These are phyloP conservation scores for Leptosomus discolor DNA, from an alignment of 2,113 vertebrate genomes.

Conservation along the genomic window DNA sequence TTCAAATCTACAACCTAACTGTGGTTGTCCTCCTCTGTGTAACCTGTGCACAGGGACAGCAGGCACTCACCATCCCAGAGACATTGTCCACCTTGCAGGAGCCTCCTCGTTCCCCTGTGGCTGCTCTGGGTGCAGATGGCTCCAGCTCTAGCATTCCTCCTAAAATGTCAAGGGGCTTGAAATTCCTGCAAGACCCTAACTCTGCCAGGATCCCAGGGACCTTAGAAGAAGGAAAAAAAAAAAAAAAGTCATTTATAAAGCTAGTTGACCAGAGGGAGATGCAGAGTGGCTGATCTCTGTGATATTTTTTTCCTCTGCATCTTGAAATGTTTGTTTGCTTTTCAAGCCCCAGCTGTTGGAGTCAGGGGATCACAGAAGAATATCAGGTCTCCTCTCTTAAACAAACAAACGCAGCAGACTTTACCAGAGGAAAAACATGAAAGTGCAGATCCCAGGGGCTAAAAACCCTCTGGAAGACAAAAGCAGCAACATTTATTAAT, in stretches of 20 bases:
- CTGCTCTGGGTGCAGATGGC: neutral
- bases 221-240: neutral
- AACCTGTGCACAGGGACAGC: neutral
- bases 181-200: neutral
- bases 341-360: slow-evolving; percentile 10
- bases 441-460: slow-evolving; percentile 50
- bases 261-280: neutral
- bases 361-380: slow-evolving; percentile 30
- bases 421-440: slow-evolving; percentile 28
- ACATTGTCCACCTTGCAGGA: neutral
- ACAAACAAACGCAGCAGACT: slow-evolving; percentile 3
- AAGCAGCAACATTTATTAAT: slow-evolving; percentile 56
- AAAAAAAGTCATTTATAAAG: neutral
- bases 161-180: neutral
- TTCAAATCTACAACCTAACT: neutral
- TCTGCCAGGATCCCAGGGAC: neutral
- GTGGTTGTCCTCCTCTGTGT: neutral
- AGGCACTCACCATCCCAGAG: neutral
- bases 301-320: neutral
- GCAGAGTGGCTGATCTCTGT: neutral
- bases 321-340: slow-evolving; percentile 11
- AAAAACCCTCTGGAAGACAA: slow-evolving; percentile 42
- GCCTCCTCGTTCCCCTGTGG: neutral
- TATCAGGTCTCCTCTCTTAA: slow-evolving; percentile 36
- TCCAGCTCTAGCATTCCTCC: neutral